A percentile compares a stretch with the other conserved stretches of the same genome.
Evolutionary conservation across 2,113 vertebrate genomes (phyloP).

Genomic region (Pagrus major): DNA sequence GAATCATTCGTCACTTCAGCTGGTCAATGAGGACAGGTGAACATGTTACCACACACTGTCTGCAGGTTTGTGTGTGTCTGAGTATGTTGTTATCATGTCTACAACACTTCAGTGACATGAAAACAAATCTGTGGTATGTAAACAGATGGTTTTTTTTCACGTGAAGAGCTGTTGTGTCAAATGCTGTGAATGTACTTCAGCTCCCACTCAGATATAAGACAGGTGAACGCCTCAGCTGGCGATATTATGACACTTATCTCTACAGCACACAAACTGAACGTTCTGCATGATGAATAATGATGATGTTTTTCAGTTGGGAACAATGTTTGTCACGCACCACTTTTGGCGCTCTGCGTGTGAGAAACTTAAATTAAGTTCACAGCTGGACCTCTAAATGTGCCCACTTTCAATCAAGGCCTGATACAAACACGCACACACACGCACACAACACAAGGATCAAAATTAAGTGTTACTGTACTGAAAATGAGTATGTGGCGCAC

Average conservation of each 20-base stretch:
- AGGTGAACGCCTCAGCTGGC: neutral
- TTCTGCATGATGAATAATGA: neutral
- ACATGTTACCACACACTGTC: neutral
- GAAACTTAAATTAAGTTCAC: slow-evolving; percentile 17
- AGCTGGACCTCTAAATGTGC: slow-evolving; percentile 16
- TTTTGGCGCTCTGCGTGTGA: neutral
- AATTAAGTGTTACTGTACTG: neutral
- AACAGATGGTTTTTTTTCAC: neutral
- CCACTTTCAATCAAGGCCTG: neutral
- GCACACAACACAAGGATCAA: neutral
- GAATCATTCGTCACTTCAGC: neutral
- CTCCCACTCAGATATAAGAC: neutral
- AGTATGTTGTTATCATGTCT: neutral
- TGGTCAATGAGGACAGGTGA: neutral
- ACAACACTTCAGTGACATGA: neutral
- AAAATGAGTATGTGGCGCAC: neutral
- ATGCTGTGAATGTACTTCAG: neutral
- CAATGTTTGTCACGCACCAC: neutral
- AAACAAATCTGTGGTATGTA: neutral
- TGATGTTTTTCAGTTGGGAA: slow-evolving; percentile 10
- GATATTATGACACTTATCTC: neutral
- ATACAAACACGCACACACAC: too few relatives aligned
- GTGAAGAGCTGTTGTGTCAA: neutral
- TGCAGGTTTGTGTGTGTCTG: neutral
- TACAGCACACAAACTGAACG: neutral